Evolutionary conservation across 2,888 invertebrate genomes (phyloP), one percentile per base, ranked within the genome.

Genomic region (Synanthedon vespiformis): DNA sequence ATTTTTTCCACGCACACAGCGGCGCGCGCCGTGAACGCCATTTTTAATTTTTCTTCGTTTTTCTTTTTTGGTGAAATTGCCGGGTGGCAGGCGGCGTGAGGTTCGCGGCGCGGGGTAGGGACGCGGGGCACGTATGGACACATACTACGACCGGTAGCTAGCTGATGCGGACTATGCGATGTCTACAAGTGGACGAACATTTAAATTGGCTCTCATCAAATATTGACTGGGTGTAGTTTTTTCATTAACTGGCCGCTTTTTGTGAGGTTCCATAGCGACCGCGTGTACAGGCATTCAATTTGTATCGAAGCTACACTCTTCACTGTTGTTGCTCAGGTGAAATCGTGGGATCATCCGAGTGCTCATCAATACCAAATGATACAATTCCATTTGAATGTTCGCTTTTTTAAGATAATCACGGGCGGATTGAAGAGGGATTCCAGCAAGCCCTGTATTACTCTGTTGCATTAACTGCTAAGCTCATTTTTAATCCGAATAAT

Each of bases 181-280:
- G 85, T 86, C 86, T 87, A 86, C 86, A 87, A 86, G 86, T 84
- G 86, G 80, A 78, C 79, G 82, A 82, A 80, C 85, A 83, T 84
- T 84, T 83, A 85, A 86, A 87, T 86, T 86, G 86, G 83, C 82
- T 79, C 85, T 85, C 85, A 86, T 87, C 86, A 87, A 84, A 85
- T 85, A 87, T 86, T 86, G 85, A 82, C 80, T 80, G 79, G 78
- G 71, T 84, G 83, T 85, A 83, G 82, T 84, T 84, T 85, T 85
- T 86, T 82, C 81, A 85, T 82, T 84, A 84, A 72, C 80, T 77
- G 73, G 71, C 67, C 65, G 68, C 70, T 77, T 85, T 85, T 82
- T 81, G 77, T 77, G 72, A 68, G 72, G 67, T 66, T 66, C 63
- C 61, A 59, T 57, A 54, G 53, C 34, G 34, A 34, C 34, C 59